Base-by-base conservation (phyloP, 2,113 vertebrate genomes). In the Dipodomys stephensi region DNA sequence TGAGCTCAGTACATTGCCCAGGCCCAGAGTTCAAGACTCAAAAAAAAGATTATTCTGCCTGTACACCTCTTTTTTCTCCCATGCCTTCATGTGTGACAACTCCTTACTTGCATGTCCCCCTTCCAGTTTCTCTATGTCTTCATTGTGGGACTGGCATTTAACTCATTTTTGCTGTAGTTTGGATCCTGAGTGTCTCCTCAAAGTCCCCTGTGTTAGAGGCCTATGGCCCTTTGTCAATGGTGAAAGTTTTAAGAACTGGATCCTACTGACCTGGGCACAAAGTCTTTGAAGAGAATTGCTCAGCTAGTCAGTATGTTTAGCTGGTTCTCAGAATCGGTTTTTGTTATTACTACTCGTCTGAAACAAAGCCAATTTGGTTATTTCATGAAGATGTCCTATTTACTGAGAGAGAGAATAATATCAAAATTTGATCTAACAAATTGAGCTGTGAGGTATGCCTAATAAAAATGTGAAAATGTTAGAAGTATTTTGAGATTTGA, bases 401-500 rank as follows among this genome's bases (percentile, higher is more conserved):
- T 57, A 57, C 53, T 57, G 53, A 57, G 53, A 57, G 53, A 57
- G 53, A 57, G 15, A 57, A 57, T 68, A 76, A 19, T 78, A 65
- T 68, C 44, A 88, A 93, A 95, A 88, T 39, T 96, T 53, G 39
- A 76, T 46, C 72, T 57, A 39, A 57, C 4, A 79, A 74, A 76
- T 83, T 83, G 10, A n/a, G 12, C 87, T 78, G 23, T 86, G 25
- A 76, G 23, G 79, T 90, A 73, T 78, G 39, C 46, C 35, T 28
- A 83, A 15, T 74, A 79, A 90, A 83, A 76, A 80, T 2, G 72
- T 16, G 23, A 87, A 4, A 86, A n/a, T 18, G 18, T 68, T 57
- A 7, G 6, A 93, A 83, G 81, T 6, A 57, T 57, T 57, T 57
- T 57, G 53, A 57, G 15, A 57, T 57, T 57, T 4, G 12, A 57